A percentile compares a stretch with the other conserved stretches of the same genome.
Evolutionary conservation across 2,888 invertebrate genomes (phyloP).

Genomic region (Brachynemurus nebulosus): DNA sequence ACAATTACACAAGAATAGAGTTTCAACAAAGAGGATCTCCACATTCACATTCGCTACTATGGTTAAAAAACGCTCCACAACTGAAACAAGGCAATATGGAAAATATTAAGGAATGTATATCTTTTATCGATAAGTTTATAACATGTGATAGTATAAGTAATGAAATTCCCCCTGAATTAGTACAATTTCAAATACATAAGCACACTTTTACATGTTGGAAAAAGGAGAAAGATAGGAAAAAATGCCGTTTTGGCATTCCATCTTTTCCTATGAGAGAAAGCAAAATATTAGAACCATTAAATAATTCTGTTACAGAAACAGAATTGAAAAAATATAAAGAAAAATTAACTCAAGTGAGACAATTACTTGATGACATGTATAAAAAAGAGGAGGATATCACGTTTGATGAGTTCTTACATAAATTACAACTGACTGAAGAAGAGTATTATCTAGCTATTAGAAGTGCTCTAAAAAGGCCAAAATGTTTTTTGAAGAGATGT

Average conservation of each 20-base stretch:
- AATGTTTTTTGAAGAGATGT: slow-evolving; percentile 13
- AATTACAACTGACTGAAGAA: slow-evolving; percentile 11
- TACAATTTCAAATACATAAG: slow-evolving; percentile 16
- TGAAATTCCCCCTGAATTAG: slow-evolving; percentile 10
- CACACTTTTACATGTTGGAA: slow-evolving; percentile 17
- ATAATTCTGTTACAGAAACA: not conserved
- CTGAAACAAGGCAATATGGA: slow-evolving; percentile 13
- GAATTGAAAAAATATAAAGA: not conserved
- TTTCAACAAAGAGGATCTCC: slow-evolving; percentile 23
- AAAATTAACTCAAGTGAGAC: not conserved
- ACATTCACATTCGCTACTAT: slow-evolving; percentile 21
- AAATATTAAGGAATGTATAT: slow-evolving; percentile 12
- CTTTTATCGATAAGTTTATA: slow-evolving; percentile 16
- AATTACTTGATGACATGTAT: not conserved
- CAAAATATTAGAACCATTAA: slow-evolving; percentile 8
- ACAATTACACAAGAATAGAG: slow-evolving; percentile 20
- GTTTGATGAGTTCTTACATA: slow-evolving; percentile 12
- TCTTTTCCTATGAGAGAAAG: slow-evolving; percentile 17
- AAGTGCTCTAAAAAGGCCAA: slow-evolving; percentile 8
- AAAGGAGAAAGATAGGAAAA: slow-evolving; percentile 11
- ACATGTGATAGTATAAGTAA: slow-evolving; percentile 16
- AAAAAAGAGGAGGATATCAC: not conserved
- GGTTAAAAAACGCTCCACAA: slow-evolving; percentile 21
- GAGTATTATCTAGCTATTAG: slow-evolving; percentile 17
- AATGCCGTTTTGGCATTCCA: slow-evolving; percentile 18